phyloP scores from a whole-genome alignment of 1,140 invertebrate species.

The Littorina saxatilis region DNA sequence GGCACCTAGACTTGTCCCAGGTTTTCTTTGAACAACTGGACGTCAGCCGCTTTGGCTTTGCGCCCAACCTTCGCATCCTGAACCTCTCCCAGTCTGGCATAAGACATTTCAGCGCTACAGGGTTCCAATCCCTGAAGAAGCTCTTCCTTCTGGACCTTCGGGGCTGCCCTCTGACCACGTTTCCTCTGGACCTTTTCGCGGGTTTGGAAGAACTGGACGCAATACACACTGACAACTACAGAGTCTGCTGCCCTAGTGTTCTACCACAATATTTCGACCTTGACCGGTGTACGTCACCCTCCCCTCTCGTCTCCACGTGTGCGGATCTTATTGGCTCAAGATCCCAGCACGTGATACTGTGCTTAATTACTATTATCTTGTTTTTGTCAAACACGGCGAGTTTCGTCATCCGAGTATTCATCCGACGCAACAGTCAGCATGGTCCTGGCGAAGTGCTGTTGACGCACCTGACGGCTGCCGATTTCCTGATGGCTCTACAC shows the following conservation, averaged over 20 bases:
- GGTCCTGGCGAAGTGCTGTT: too few relatives aligned
- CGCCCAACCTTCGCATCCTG: conserved; percentile 17
- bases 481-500: too few relatives aligned
- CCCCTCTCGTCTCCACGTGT: too few relatives aligned
- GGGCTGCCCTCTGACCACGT: conserved; percentile 23
- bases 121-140: conserved; percentile 10
- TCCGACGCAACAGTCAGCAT: too few relatives aligned
- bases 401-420: too few relatives aligned
- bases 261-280: conserved; percentile 9
- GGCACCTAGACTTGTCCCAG: background rate
- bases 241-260: conserved; percentile 49
- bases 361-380: too few relatives aligned
- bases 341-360: too few relatives aligned
- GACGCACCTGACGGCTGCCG: too few relatives aligned
- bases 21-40: background rate
- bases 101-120: background rate
- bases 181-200: conserved; percentile 34
- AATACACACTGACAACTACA: conserved; percentile 46
- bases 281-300: conserved; percentile 27
- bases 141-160: conserved; percentile 18
- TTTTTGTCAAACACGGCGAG: too few relatives aligned
- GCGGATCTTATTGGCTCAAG: too few relatives aligned
- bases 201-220: background rate
- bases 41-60: background rate
- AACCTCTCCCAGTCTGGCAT: conserved; percentile 23